Evolutionary conservation across 1,140 invertebrate genomes (phyloP).

Genomic region (Cherax destructor): DNA sequence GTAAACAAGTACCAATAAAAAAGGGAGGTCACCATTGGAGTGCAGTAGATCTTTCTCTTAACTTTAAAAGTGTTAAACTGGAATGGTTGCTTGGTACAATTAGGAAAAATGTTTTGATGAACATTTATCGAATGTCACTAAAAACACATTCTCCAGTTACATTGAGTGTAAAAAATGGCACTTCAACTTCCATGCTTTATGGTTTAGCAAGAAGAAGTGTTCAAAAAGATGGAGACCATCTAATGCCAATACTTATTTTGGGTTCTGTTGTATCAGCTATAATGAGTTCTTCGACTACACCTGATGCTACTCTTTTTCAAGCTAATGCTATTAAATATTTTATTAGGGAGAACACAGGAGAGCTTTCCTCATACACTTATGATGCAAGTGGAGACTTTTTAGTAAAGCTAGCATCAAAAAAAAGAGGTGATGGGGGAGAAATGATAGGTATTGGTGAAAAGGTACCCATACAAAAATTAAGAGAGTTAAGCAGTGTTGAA

Average conservation of each 20-base stretch:
- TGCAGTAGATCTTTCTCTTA: constrained; percentile 60
- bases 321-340: constrained; percentile 59
- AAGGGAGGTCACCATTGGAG: constrained; percentile 59
- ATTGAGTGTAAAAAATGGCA: constrained; percentile 59
- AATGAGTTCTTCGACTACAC: constrained; percentile 27
- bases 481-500: constrained; percentile 20
- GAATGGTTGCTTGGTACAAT: constrained; percentile 63
- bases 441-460: constrained; percentile 64
- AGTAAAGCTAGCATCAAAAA: constrained; percentile 55
- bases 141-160: constrained; percentile 57
- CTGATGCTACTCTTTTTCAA: constrained; percentile 40
- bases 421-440: constrained; percentile 52
- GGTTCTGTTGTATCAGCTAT: constrained; percentile 61
- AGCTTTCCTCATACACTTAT: constrained; percentile 60
- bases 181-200: constrained; percentile 54
- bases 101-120: constrained; percentile 61
- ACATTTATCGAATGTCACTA: constrained; percentile 51
- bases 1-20: constrained; percentile 29
- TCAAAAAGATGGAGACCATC: not conserved
- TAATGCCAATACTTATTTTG: constrained; percentile 45
- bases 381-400: constrained; percentile 37
- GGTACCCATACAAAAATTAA: constrained; percentile 38
- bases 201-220: constrained; percentile 32
- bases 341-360: constrained; percentile 54
- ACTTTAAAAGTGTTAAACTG: constrained; percentile 59